Percentiles rank a stretch among this genome's conserved stretches.
Evolutionary conservation across 1,140 invertebrate genomes (phyloP).

Genomic region (Philotrypesis tridentata): DNA sequence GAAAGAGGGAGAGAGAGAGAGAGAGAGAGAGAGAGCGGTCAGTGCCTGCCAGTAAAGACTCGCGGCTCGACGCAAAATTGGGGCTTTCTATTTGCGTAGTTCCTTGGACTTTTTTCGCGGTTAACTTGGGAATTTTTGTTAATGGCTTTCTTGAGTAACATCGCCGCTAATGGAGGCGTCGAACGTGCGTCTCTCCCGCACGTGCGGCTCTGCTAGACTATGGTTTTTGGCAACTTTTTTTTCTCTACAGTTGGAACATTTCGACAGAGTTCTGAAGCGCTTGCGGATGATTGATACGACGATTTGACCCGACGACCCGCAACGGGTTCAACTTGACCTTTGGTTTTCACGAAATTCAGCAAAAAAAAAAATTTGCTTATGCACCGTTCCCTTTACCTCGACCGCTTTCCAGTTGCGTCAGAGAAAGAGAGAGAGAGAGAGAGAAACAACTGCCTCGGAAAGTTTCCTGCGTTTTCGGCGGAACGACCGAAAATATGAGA

Average conservation of each 20-base stretch:
- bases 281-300: no score
- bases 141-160: background rate
- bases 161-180: background rate
- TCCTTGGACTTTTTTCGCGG: conserved; percentile 32
- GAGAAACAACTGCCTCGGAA: background rate
- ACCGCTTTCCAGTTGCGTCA: conserved; percentile 8
- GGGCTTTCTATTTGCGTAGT: conserved; percentile 39
- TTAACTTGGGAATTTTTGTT: conserved; percentile 1
- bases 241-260: no score
- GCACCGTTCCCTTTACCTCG: background rate
- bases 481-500: conserved; percentile 33
- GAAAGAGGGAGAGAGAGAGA: no score
- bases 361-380: background rate
- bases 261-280: no score
- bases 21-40: background rate
- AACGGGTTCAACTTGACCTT: no score
- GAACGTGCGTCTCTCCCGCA: background rate
- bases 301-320: no score
- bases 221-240: background rate
- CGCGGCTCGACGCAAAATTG: conserved; percentile 15
- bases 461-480: background rate
- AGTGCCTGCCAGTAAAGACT: conserved; percentile 3
- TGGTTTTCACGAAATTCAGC: no score
- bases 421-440: background rate
- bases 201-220: background rate